Base-by-base conservation (phyloP, 2,888 invertebrate species). In the Stegana nigrithorax region DNA sequence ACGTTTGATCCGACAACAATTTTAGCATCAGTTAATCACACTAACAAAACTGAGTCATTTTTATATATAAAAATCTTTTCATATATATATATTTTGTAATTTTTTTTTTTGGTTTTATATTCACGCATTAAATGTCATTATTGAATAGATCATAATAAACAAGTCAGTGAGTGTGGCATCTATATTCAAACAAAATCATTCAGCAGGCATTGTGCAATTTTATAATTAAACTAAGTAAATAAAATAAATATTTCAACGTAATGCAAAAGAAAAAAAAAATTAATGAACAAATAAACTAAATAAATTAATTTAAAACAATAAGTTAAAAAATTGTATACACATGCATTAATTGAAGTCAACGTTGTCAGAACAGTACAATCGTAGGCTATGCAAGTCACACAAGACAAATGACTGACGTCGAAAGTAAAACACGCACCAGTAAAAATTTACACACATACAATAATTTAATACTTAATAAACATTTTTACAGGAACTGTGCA, bases 221-320 rank as follows among this genome's bases (percentile, higher is more conserved):
- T n/a, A n/a, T n/a, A n/a, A n/a, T n/a, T n/a, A n/a, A n/a, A n/a
- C n/a, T n/a, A n/a, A n/a, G n/a, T n/a, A n/a, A n/a, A n/a, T n/a
- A n/a, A n/a, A n/a, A n/a, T n/a, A n/a, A n/a, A n/a, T n/a, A n/a
- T n/a, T n/a, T n/a, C n/a, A n/a, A n/a, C n/a, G n/a, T n/a, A n/a
- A n/a, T n/a, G n/a, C n/a, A n/a, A n/a, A n/a, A 29, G 19, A 50
- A 23, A 62, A 32, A 32, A 60, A 55, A 19, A 8, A 39, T 8
- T 26, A 60, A 65, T 26, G 59, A 42, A 59, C 55, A 56, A 61
- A 36, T 59, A 8, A 50, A 57, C 44, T 45, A 14, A 51, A 17
- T 55, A 45, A 59, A 56, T 61, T 62, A 14, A 56, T 60, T 59
- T 58, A 32, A 29, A 10, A 36, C 12, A 36, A 36, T n/a, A n/a